Conservation (phyloP, 2,113 vertebrate species). For the Cyphomyrus discorhynchus region DNA sequence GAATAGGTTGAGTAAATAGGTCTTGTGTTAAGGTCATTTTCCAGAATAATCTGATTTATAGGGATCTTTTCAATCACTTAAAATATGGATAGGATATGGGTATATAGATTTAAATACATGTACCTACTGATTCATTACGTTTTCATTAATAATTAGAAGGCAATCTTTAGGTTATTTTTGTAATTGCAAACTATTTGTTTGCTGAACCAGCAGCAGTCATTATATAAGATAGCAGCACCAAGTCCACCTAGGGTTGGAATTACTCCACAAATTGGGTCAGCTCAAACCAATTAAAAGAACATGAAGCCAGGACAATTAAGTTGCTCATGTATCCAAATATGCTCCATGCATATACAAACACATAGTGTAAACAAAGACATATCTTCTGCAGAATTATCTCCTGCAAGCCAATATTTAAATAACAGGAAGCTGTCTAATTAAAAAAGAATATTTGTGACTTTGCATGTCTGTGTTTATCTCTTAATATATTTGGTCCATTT, state of each 20-base stretch:
- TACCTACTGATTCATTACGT: neutral
- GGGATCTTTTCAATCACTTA: neutral
- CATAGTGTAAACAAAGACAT: neutral
- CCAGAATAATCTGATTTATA: neutral
- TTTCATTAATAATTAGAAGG: neutral
- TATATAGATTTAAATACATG: neutral
- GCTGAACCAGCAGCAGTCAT: neutral
- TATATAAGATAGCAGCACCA: neutral
- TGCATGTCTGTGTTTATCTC: neutral
- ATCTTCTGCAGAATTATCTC: neutral
- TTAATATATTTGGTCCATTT: neutral
- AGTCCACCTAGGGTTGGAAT: conserved; percentile 1
- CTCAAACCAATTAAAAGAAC: conserved; percentile 1
- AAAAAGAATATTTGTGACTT: neutral
- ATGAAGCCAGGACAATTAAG: neutral
- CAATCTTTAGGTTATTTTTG: neutral
- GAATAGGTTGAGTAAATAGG: neutral
- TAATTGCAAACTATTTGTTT: neutral
- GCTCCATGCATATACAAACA: neutral
- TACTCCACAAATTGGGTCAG: conserved; percentile 2
- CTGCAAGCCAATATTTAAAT: neutral
- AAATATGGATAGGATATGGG: neutral
- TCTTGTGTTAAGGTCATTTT: neutral
- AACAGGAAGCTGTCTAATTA: conserved; percentile 1
- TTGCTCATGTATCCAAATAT: neutral